These are phyloP conservation scores for Callopanchax toddi DNA, from an alignment of 2,113 vertebrate species.

Conservation along the genomic window DNA sequence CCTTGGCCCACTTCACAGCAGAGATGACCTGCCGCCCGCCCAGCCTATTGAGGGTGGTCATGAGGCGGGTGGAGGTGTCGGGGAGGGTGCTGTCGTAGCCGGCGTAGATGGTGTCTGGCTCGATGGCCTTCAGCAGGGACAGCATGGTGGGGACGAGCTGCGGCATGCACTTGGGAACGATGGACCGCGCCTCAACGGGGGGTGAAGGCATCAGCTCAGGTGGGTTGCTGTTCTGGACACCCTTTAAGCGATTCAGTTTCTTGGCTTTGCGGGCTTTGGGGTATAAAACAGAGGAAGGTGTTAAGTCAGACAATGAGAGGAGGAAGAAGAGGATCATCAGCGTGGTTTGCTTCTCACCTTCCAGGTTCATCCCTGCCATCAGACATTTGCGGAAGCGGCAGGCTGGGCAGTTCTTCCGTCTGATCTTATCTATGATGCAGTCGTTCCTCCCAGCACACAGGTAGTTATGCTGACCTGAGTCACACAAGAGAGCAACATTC, in stretches of 20 bases:
- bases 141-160: slow-evolving; percentile 92
- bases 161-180: slow-evolving; percentile 89
- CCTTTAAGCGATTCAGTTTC: slow-evolving; percentile 89
- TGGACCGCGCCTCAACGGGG: slow-evolving; percentile 64
- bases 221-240: slow-evolving; percentile 75
- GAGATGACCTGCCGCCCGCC: slow-evolving; percentile 94
- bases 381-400: slow-evolving; percentile 98
- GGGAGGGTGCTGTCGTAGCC: slow-evolving; percentile 92
- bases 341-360: slow-evolving; percentile 81
- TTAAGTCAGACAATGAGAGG: no score
- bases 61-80: slow-evolving; percentile 90
- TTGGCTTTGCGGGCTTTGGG: slow-evolving; percentile 92
- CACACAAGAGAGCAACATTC: no score
- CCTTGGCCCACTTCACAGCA: slow-evolving; percentile 97
- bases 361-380: slow-evolving; percentile 97
- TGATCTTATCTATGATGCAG: slow-evolving; percentile 99
- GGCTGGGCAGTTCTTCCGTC: slow-evolving; percentile 97
- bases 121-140: slow-evolving; percentile 95
- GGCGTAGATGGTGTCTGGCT: slow-evolving; percentile 91
- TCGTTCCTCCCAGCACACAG: slow-evolving; percentile 98
- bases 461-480: slow-evolving; percentile 96
- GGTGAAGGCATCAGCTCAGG: slow-evolving; percentile 58
- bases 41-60: slow-evolving; percentile 93
- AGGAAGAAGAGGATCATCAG: not conserved
- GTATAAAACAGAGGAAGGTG: not conserved